Evolutionary conservation across 2,797 vertebrate species (phyloP), one percentile per base, ranked within the genome.

Genomic region (Mormyrus proboscirostris): DNA sequence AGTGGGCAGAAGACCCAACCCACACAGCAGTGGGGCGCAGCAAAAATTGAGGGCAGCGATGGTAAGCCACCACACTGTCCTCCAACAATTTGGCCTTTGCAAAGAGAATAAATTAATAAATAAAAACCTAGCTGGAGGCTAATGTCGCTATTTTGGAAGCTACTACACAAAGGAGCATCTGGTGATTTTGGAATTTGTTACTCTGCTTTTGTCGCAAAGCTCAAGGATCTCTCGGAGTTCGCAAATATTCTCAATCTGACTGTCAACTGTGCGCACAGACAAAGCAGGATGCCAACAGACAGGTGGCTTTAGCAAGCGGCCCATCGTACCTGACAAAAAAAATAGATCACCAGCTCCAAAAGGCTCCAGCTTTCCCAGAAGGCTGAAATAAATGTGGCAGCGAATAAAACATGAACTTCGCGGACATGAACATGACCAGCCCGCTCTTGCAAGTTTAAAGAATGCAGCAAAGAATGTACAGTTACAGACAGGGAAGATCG

Each of bases 251-350:
- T 14, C 50, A 25, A 53, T n/a, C 50, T 41, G 25, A 73, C 53
- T n/a, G 5, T 55, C 7, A 86, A 50, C 47, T 89, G 89, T 89
- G 57, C 82, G 86, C 47, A 0, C 90, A 93, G 92, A 91, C 92
- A 91, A 87, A 41, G 38, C 87, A 57, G 76, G 41, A 47, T 33
- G 86, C 83, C 87, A 90, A 86, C 93, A 92, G 93, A 94, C 94
- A 94, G 92, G 90, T 90, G 91, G 91, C 91, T 93, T 91, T 92
- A 92, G 90, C 88, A 90, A 92, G 92, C 93, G 93, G 88, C 90
- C 91, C 90, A 88, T n/a, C 2, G 41, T 49, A 79, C 90, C 91
- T 93, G 93, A 92, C 90, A 89, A 91, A 93, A 33, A 33, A 94
- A 92, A 49, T 86, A 89, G 90, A 93, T 90, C 89, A 89, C 89